These are phyloP conservation scores for Cosmorhoe ocellata DNA, from an alignment of 2,888 invertebrate genomes.

Conservation along the genomic window DNA sequence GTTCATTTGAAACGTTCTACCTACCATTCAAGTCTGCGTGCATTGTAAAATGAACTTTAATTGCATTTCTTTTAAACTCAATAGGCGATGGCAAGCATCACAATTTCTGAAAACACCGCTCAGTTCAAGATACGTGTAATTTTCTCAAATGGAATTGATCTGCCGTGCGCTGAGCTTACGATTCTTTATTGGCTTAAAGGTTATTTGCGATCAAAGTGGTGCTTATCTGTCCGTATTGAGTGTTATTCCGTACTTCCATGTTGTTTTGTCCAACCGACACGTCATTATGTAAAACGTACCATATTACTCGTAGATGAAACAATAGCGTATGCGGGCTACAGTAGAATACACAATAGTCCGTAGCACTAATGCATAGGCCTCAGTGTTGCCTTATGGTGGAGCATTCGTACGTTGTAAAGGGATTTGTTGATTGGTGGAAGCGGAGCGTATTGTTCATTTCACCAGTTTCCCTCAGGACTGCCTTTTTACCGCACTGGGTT, in stretches of 20 bases:
- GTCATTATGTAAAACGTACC: slow-evolving; percentile 5
- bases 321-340: background rate
- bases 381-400: slow-evolving; percentile 8
- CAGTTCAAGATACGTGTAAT: background rate
- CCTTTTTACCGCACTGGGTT: too few species aligned
- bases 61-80: background rate
- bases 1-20: slow-evolving; percentile 17
- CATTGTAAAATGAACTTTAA: slow-evolving; percentile 1
- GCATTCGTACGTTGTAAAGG: slow-evolving; percentile 19
- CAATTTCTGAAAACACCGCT: background rate
- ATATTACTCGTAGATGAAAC: slow-evolving; percentile 6
- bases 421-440: slow-evolving; percentile 19
- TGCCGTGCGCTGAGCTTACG: background rate
- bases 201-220: background rate
- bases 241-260: background rate
- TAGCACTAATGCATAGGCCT: slow-evolving; percentile 8
- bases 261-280: slow-evolving; percentile 14
- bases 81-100: background rate
- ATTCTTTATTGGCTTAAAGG: background rate
- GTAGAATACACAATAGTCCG: slow-evolving; percentile 3
- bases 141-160: background rate
- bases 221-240: background rate
- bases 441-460: background rate
- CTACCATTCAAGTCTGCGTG: background rate
- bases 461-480: too few species aligned